Evolutionary conservation across 2,888 invertebrate genomes (phyloP), one percentile per base, ranked within the genome.

Genomic region (Caenorhabditis wallacei): DNA sequence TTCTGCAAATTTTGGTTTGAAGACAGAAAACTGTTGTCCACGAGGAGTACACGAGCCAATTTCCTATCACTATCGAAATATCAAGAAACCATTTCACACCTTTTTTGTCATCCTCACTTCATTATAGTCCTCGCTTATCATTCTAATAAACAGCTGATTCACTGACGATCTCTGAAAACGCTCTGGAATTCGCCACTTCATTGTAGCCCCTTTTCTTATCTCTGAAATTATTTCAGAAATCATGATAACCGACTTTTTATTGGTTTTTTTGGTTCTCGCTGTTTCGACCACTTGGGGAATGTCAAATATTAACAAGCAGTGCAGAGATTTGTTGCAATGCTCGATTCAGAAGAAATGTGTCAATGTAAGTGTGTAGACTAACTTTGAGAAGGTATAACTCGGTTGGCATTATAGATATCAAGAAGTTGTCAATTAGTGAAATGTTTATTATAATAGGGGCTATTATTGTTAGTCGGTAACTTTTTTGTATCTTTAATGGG

Each of bases 341-440:
- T 82, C 88, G 11, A 85, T 89, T 54, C 85, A 86, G 68, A 82
- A 87, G 56, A 85, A 86, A 56, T 89, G 89, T 75, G 88, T 89
- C 11, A 86, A 89, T 83, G 85, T 89, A 61, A 80, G 84, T 82
- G 26, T 18, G 18, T 8, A 43, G 16, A 7, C 13, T 13, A 43
- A 43, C 10, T 43, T 43, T 43, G 43, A 43, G 43, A 11, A n/a
- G n/a, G n/a, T n/a, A n/a, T n/a, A n/a, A n/a, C n/a, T n/a, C n/a
- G n/a, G n/a, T n/a, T n/a, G n/a, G n/a, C n/a, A n/a, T n/a, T n/a
- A n/a, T n/a, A n/a, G n/a, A n/a, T n/a, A n/a, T n/a, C n/a, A n/a
- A n/a, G n/a, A n/a, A n/a, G n/a, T n/a, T n/a, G n/a, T n/a, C n/a
- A n/a, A n/a, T n/a, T n/a, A n/a, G n/a, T n/a, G n/a, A n/a, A n/a